Evolutionary conservation across 2,797 vertebrate genomes (phyloP), one percentile per base, ranked within the genome.

Genomic region (Menidia menidia): DNA sequence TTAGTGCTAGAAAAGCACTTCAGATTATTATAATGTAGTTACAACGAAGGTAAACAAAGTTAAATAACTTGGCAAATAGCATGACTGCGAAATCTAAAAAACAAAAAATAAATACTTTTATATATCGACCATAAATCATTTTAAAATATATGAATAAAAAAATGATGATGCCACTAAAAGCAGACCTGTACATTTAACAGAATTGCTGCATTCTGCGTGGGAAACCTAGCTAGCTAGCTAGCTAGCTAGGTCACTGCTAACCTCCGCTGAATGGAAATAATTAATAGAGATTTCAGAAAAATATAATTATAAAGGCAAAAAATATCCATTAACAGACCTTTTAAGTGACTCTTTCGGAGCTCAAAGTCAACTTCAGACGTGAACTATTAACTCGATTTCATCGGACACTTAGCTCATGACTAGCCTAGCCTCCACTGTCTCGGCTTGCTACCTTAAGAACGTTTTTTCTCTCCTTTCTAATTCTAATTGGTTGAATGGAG

Each of bases 321-420:
- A 2, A 8, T 1, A 9, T 15, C 19, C 1, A 14, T 43, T 0
- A 43, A 87, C 89, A 44, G 1, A 89, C 89, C 88, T 89, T 6
- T 63, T 6, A 16, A 45, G 45, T 5, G 18, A 18, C 18, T 55
- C 61, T 30, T 42, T 32, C 0, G 31, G 6, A 14, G 48, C 1
- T 25, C 18, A 63, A 55, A 2, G 4, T 10, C 48, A 48, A 52
- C 14, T 44, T 47, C 10, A 15, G 10, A 44, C 47, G 2, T 25
- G 2, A 45, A 62, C 70, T 47, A 12, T 42, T 13, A 51, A 6
- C 15, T 9, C 41, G 0, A 1, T n/a, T 19, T 3, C 1, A 2
- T 11, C 6, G 19, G 42, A 19, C n/a, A n/a, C 16, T 57, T 72
- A 86, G 78, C 68, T 83, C 63, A 69, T 61, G 16, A 13, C 67